These are phyloP conservation scores for Dicentrarchus labrax DNA, from an alignment of 2,113 vertebrate genomes.

Conservation along the genomic window DNA sequence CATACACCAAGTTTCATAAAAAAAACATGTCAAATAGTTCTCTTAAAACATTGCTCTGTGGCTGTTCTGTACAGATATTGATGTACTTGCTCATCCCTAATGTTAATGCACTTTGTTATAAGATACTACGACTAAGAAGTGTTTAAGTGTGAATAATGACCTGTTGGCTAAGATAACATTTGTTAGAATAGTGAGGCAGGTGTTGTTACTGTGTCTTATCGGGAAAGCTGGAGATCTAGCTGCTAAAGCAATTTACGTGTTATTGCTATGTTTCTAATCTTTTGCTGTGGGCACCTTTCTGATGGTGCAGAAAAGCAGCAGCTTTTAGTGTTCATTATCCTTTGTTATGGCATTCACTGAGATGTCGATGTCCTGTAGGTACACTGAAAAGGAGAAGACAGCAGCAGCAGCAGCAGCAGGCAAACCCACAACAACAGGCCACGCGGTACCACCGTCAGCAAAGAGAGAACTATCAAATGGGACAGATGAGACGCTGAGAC, in stretches of 20 bases:
- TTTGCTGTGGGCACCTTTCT: neutral
- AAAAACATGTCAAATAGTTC: no score
- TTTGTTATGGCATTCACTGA: neutral
- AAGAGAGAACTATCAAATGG: constrained; percentile 94
- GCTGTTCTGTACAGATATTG: no score
- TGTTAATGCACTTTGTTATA: neutral
- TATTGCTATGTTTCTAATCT: neutral
- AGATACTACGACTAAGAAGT: neutral
- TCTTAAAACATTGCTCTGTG: no score
- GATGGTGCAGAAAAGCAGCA: neutral
- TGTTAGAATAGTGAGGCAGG: no score
- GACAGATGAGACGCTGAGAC: constrained; percentile 92
- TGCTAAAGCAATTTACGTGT: neutral
- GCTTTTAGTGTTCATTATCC: neutral
- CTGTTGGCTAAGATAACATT: no score
- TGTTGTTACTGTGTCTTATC: no score
- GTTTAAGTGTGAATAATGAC: neutral
- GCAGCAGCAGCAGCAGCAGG: constrained; percentile 77
- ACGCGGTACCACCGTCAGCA: constrained; percentile 82
- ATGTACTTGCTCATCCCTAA: neutral
- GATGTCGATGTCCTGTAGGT: constrained; percentile 79
- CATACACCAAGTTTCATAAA: no score
- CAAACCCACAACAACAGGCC: constrained; percentile 45
- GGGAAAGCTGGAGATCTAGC: neutral
- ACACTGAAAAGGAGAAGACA: constrained; percentile 92